Base-by-base conservation (phyloP, 1,140 invertebrate species). In the Philopotamus ludificatus region DNA sequence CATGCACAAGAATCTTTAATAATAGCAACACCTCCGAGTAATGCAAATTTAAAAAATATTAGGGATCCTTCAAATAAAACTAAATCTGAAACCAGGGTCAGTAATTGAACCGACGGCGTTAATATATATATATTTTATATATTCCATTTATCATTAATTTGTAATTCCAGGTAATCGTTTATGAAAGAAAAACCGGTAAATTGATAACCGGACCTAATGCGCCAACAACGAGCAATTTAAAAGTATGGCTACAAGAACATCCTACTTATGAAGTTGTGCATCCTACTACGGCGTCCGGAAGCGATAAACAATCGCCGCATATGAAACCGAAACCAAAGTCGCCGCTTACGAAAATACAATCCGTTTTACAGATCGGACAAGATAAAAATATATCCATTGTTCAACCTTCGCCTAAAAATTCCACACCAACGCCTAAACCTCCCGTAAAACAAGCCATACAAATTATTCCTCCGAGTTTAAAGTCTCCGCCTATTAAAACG, bases 221-320 rank as follows among this genome's bases (percentile, higher is more conserved):
- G 47, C 94, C 93, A 2, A 89, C 87, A 15, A 83, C 87, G 18
- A 83, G 84, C 21, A 90, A 89, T 75, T 78, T 97, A 7, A 87
- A 89, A 73, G 80, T 85, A 8, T 96, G 92, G 92, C 78, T 97
- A 4, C 87, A 89, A 74, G 86, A 89, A 63, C 88, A 96, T 85
- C 92, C 92, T 12, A 89, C 88, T 0, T 96, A 86, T 78, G 90
- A 94, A 79, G 87, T 93, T 0, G 81, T 93, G 1, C 82, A 86
- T 62, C 85, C 90, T 0, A 86, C 84, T 42, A 83, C 72, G 72
- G 25, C 82, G 72, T 73, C 77, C 75, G 47, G 68, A 72, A 72
- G 81, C 77, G 80, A 76, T 70, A 75, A 77, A 3, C 74, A 74
- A 42, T 41, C 71, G 2, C 61, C 70, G 0, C 72, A 72, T 28